These are phyloP conservation scores for Kryptopterus vitreolus DNA, from an alignment of 2,797 vertebrate genomes.

Conservation along the genomic window DNA sequence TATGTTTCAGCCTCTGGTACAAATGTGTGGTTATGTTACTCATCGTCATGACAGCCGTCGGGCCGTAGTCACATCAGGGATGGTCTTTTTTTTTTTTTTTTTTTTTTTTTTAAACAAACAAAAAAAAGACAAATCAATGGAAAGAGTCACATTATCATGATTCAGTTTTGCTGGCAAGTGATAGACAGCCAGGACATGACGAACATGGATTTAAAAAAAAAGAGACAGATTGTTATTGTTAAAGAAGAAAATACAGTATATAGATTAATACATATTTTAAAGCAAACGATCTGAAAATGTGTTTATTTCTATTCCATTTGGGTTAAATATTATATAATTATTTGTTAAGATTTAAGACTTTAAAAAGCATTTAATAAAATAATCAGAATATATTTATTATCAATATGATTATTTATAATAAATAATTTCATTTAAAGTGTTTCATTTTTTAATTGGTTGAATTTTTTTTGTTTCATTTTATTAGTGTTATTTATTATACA, in stretches of 20 bases:
- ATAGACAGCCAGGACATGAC: not conserved
- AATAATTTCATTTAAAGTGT: too few species aligned
- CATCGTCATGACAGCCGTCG: not conserved
- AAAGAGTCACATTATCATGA: not conserved
- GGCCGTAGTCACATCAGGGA: not conserved
- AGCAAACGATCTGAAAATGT: not conserved
- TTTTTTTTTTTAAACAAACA: not conserved
- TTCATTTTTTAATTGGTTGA: not conserved
- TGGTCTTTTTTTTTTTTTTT: not conserved
- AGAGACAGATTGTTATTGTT: not conserved
- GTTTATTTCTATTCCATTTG: too few species aligned
- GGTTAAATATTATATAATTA: not conserved
- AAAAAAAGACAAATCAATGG: not conserved
- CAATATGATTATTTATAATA: too few species aligned
- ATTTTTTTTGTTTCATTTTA: not conserved
- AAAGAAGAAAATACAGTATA: too few species aligned
- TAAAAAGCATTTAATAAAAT: too few species aligned
- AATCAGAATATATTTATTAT: too few species aligned
- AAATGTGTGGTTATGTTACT: slow-evolving; percentile 10
- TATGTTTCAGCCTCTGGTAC: slow-evolving; percentile 14
- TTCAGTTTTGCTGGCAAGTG: not conserved
- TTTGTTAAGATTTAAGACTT: too few species aligned
- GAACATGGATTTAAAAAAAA: not conserved
- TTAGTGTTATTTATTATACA: not conserved
- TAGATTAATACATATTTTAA: too few species aligned